Conservation (phyloP, 2,888 invertebrate genomes). For the Xestobium rufovillosum region DNA sequence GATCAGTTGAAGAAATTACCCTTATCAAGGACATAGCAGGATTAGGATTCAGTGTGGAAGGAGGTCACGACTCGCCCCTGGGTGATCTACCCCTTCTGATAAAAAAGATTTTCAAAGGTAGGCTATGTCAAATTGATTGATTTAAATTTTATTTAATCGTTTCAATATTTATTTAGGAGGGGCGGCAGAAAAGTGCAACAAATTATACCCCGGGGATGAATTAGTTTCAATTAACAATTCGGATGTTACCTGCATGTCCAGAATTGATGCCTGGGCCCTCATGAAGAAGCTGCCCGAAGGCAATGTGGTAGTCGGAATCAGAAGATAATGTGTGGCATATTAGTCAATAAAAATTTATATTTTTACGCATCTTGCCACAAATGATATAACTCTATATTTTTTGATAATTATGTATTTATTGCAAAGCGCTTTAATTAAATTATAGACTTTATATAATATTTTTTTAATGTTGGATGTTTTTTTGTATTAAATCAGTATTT, state of each 20-base stretch:
- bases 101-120: slow-evolving; percentile 92
- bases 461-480: slow-evolving; percentile 3
- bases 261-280: slow-evolving; percentile 90
- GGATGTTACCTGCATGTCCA: slow-evolving; percentile 75
- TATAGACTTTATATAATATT: slow-evolving; percentile 10
- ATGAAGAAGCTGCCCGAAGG: slow-evolving; percentile 87
- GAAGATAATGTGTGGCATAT: slow-evolving; percentile 23
- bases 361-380: background rate
- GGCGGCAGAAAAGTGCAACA: slow-evolving; percentile 79
- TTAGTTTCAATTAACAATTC: slow-evolving; percentile 75
- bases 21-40: slow-evolving; percentile 75
- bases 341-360: background rate
- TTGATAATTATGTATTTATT: slow-evolving; percentile 10
- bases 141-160: slow-evolving; percentile 7
- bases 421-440: slow-evolving; percentile 12
- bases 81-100: slow-evolving; percentile 85
- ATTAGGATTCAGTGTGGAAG: slow-evolving; percentile 89
- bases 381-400: slow-evolving; percentile 2
- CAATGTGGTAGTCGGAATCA: slow-evolving; percentile 53
- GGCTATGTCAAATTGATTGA: slow-evolving; percentile 23
- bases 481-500: slow-evolving; percentile 9
- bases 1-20: slow-evolving; percentile 41
- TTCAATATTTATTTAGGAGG: slow-evolving; percentile 57
- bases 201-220: slow-evolving; percentile 80
- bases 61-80: slow-evolving; percentile 82